Percentiles rank a stretch among this genome's conserved stretches.
phyloP scores from a whole-genome alignment of 2,888 invertebrate genomes.

The Eucriotettix oculatus region DNA sequence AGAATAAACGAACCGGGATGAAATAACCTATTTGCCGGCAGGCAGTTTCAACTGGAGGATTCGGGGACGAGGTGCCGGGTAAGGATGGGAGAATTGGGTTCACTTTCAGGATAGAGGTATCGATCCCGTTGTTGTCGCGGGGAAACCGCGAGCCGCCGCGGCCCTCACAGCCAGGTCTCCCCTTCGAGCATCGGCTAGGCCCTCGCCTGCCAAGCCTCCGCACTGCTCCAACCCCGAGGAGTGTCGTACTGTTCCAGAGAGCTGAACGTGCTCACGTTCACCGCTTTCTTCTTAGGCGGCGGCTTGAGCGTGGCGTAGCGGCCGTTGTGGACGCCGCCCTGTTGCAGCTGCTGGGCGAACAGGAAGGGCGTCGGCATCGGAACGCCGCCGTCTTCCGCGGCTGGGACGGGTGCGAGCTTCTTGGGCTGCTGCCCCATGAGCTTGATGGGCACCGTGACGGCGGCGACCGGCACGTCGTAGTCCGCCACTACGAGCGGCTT shows the following conservation, averaged over 20 bases:
- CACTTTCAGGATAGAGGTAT: too few species aligned
- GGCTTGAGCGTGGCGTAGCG: constrained; percentile 25
- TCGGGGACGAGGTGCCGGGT: too few species aligned
- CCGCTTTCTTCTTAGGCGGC: constrained; percentile 23
- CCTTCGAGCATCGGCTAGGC: not conserved
- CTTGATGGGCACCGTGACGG: constrained; percentile 12
- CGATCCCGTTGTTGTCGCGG: too few species aligned
- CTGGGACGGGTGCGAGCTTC: not conserved
- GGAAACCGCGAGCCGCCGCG: too few species aligned
- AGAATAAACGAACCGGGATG: too few species aligned
- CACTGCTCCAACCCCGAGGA: not conserved
- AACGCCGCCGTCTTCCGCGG: not conserved
- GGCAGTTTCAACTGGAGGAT: too few species aligned
- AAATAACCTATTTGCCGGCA: too few species aligned
- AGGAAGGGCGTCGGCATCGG: constrained; percentile 10
- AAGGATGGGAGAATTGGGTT: too few species aligned
- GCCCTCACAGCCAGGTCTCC: not conserved
- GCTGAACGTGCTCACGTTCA: constrained; percentile 27
- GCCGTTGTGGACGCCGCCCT: constrained; percentile 12
- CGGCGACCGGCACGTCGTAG: not conserved
- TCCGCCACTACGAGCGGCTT: not conserved
- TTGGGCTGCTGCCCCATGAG: constrained; percentile 6
- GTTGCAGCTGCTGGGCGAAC: constrained; percentile 9
- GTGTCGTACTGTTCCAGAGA: constrained; percentile 18
- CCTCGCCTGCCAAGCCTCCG: not conserved